Evolutionary conservation across 1,140 invertebrate genomes (phyloP), one percentile per base, ranked within the genome.

Genomic region (Conus betulinus): DNA sequence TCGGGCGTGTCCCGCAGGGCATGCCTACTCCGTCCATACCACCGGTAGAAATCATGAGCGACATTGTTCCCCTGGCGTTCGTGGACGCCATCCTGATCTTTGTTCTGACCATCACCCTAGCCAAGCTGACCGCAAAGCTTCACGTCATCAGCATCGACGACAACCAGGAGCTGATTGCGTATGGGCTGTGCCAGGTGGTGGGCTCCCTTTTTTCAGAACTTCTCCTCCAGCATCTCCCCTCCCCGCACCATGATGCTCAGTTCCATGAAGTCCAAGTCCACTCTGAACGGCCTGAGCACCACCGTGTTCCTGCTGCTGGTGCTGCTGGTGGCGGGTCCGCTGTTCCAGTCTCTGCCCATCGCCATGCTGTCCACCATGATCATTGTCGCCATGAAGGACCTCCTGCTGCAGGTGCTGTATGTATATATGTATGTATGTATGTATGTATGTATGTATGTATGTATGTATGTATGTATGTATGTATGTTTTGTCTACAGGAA

Each of bases 151-250:
- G 93, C 88, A 92, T 96, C 23, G 94, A 96, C 91, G 88, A 93
- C 51, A 95, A 95, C 87, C 95, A 96, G 87, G 96, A 96, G 91
- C 91, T 96, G 60, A 91, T 96, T 76, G 96, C 96, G 27, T 94
- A 96, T 87, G 96, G 96, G 15, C 76, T 95, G n/a, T 91, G 92
- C 6, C 95, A 96, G 89, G 71, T 87, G 39, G 85, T 87, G 17
- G 85, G 85, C 51, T 53, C 71, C 71, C 51, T 78, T 87, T 74
- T 87, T 87, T 71, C 71, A 87, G 85, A 87, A 87, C 53, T 96
- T 96, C 90, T 95, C 96, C 13, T 94, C 93, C 10, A 98, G 98
- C 3, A 98, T 97, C 63, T 97, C 97, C 15, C 97, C 97, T 93
- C 97, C 97, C 5, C 95, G 97, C 90, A 98, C 98, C 60, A 98